Evolutionary conservation across 1,140 invertebrate species (phyloP).

Genomic region (Trachymyrmex cornetzi): DNA sequence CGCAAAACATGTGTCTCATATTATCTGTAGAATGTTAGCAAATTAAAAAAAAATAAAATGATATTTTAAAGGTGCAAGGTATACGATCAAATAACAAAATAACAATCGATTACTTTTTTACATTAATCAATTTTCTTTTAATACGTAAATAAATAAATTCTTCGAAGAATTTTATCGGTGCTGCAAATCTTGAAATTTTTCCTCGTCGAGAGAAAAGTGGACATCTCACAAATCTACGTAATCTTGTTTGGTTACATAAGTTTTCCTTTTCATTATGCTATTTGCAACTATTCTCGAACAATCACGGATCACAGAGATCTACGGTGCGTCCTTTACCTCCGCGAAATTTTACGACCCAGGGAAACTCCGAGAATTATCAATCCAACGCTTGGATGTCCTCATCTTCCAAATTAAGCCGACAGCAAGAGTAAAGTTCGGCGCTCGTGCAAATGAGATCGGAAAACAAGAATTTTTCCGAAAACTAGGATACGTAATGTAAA

Average conservation of each 20-base stretch:
- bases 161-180: background rate
- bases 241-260: too few species aligned
- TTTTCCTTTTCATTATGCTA: background rate
- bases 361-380: slow-evolving; percentile 67
- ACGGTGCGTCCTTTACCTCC: slow-evolving; percentile 65
- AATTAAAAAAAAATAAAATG: too few species aligned
- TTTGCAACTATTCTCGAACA: slow-evolving; percentile 11
- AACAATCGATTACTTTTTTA: background rate
- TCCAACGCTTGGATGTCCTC: slow-evolving; percentile 67
- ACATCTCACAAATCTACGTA: background rate
- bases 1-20: too few species aligned
- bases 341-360: slow-evolving; percentile 63
- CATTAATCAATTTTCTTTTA: background rate
- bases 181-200: background rate
- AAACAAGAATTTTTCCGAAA: slow-evolving; percentile 6
- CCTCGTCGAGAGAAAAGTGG: background rate
- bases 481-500: background rate
- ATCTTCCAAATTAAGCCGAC: slow-evolving; percentile 67
- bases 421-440: slow-evolving; percentile 28
- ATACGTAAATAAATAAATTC: background rate
- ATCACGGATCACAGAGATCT: slow-evolving; percentile 32
- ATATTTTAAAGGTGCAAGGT: too few species aligned
- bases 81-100: background rate
- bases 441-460: slow-evolving; percentile 40
- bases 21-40: too few species aligned